phyloP scores from a whole-genome alignment of 2,888 invertebrate species.

The Hedychridium roseum region DNA sequence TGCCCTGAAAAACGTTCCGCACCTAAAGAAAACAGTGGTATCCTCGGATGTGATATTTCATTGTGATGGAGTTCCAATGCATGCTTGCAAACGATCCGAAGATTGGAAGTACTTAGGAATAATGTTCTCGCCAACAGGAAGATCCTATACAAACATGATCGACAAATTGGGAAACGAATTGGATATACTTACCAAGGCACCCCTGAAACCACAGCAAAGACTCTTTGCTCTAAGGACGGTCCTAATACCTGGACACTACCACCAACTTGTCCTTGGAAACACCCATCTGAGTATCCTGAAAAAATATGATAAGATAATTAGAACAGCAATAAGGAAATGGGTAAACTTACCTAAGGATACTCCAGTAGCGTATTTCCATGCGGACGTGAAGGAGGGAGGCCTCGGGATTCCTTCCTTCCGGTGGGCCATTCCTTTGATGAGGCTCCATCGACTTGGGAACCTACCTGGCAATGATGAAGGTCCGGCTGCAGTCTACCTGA shows the following conservation, averaged over 20 bases:
- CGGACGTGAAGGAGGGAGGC: constrained; percentile 39
- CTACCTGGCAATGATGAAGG: neutral
- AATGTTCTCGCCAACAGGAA: constrained; percentile 13
- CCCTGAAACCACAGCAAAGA: constrained; percentile 23
- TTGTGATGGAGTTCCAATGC: neutral
- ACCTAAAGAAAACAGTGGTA: constrained; percentile 21
- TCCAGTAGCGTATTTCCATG: constrained; percentile 49
- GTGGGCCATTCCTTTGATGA: constrained; percentile 17
- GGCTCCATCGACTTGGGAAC: neutral
- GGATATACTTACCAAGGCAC: constrained; percentile 5
- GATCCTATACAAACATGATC: neutral
- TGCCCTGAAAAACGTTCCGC: constrained; percentile 11
- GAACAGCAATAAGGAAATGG: constrained; percentile 41
- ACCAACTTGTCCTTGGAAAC: constrained; percentile 52
- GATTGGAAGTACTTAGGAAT: constrained; percentile 22
- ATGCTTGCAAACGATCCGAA: constrained; percentile 3
- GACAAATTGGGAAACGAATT: neutral
- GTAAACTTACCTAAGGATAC: constrained; percentile 49
- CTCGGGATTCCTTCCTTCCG: constrained; percentile 19
- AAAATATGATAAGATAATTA: constrained; percentile 49
- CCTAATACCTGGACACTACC: constrained; percentile 39
- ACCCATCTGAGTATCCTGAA: constrained; percentile 35
- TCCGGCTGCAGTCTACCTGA: neutral
- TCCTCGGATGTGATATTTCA: constrained; percentile 4
- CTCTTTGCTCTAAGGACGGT: constrained; percentile 16